phyloP scores from a whole-genome alignment of 2,888 invertebrate species.

The Patella caerulea region DNA sequence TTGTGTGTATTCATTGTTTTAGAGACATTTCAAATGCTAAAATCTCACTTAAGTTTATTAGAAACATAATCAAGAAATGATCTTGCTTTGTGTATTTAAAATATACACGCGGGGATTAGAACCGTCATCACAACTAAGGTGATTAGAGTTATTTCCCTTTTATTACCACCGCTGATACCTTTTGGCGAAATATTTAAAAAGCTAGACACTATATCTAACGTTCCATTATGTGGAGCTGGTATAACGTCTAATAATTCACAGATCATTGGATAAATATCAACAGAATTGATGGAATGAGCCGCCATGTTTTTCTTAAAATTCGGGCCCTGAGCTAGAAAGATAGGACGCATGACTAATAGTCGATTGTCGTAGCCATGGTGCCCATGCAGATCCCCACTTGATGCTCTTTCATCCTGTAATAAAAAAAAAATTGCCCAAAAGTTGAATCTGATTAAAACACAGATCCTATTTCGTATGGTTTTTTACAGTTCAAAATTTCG shows the following conservation, averaged over 20 bases:
- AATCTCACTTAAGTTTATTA: no score
- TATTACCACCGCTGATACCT: not conserved
- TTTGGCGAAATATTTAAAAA: constrained; percentile 7
- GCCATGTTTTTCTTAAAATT: constrained; percentile 73
- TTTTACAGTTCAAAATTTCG: no score
- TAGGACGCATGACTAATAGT: constrained; percentile 62
- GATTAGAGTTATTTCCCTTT: not conserved
- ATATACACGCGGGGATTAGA: no score
- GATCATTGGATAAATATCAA: constrained; percentile 80
- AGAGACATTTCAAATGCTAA: no score
- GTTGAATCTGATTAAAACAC: no score
- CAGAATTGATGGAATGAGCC: constrained; percentile 75
- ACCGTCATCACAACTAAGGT: not conserved
- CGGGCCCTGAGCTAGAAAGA: constrained; percentile 73
- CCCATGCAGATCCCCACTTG: constrained; percentile 37
- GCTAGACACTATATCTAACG: constrained; percentile 32
- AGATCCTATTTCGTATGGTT: no score
- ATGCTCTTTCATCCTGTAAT: no score
- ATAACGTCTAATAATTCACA: constrained; percentile 76
- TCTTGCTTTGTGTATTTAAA: no score
- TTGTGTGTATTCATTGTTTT: no score
- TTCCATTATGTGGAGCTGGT: constrained; percentile 72
- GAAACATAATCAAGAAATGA: no score
- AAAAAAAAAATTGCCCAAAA: no score
- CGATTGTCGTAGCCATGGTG: constrained; percentile 79